Evolutionary conservation across 2,888 invertebrate species (phyloP).

Genomic region (Apantesis nais): DNA sequence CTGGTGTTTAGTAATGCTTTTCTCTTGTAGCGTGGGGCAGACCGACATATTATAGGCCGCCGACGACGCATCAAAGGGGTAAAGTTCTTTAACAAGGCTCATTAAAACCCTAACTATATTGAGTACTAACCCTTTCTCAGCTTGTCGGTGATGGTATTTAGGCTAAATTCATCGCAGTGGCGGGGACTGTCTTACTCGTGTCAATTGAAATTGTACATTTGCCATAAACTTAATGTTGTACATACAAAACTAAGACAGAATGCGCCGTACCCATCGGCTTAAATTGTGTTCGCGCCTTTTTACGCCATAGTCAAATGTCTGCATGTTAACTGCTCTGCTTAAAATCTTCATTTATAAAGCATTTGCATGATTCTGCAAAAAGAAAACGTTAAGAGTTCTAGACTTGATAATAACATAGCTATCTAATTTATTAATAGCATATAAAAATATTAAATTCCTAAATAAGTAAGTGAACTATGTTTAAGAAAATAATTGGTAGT

Average conservation of each 20-base stretch:
- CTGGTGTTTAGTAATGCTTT: slow-evolving; percentile 79
- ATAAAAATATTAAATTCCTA: neutral
- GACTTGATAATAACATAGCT: neutral
- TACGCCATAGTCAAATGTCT: slow-evolving; percentile 46
- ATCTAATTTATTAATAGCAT: too few species aligned
- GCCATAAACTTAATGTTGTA: slow-evolving; percentile 55
- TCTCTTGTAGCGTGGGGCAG: slow-evolving; percentile 80
- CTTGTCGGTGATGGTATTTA: slow-evolving; percentile 77
- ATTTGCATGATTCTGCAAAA: neutral
- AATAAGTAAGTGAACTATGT: neutral
- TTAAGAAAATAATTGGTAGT: neutral
- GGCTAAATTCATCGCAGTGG: slow-evolving; percentile 69
- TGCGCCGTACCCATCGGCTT: slow-evolving; percentile 56
- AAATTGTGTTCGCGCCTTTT: slow-evolving; percentile 43
- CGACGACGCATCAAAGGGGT: slow-evolving; percentile 81
- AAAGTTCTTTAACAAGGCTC: slow-evolving; percentile 73
- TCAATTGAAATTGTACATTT: slow-evolving; percentile 35
- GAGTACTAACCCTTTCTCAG: slow-evolving; percentile 72
- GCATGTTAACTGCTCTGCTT: slow-evolving; percentile 43
- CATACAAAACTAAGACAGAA: slow-evolving; percentile 65
- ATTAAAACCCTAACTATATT: slow-evolving; percentile 60
- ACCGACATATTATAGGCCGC: slow-evolving; percentile 77
- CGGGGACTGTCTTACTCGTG: slow-evolving; percentile 67
- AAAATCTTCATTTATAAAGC: slow-evolving; percentile 12
- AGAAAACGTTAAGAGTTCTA: neutral